Percentiles rank a stretch among this genome's conserved stretches.
These are phyloP conservation scores for Oryzias celebensis DNA, from an alignment of 2,113 vertebrate species.

Conservation along the genomic window DNA sequence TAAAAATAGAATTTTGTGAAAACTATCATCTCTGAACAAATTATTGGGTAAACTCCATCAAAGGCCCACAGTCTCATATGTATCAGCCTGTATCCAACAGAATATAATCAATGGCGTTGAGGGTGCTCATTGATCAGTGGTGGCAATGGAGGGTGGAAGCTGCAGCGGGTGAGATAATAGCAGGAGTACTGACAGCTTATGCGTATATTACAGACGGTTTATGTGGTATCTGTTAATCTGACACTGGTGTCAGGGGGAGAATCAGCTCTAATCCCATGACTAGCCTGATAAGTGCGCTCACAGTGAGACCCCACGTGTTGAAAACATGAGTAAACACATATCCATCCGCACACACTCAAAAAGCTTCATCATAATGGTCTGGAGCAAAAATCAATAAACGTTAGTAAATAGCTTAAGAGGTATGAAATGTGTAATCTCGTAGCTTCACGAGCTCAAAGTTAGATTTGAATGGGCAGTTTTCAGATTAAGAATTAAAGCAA, in stretches of 20 bases:
- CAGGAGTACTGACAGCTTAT: constrained; percentile 57
- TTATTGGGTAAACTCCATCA: background rate
- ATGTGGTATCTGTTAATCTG: constrained; percentile 78
- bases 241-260: constrained; percentile 75
- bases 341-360: constrained; percentile 23
- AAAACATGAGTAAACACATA: constrained; percentile 41
- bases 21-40: background rate
- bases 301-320: constrained; percentile 55
- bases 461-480: constrained; percentile 34
- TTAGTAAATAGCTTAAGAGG: constrained; percentile 36
- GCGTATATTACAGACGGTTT: constrained; percentile 77
- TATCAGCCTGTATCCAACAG: background rate
- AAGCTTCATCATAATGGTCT: constrained; percentile 22
- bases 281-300: constrained; percentile 74
- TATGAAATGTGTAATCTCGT: constrained; percentile 44
- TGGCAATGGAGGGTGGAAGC: constrained; percentile 13
- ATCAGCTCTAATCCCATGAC: constrained; percentile 77
- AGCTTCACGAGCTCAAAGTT: constrained; percentile 15
- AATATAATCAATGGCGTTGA: constrained; percentile 8
- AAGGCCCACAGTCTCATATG: constrained; percentile 10
- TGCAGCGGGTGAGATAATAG: constrained; percentile 50
- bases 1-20: background rate
- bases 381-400: constrained; percentile 55
- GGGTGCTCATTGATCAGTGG: constrained; percentile 24
- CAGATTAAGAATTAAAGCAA: constrained; percentile 54